Evolutionary conservation across 2,888 invertebrate species (phyloP).

Genomic region (Homarus gammarus): DNA sequence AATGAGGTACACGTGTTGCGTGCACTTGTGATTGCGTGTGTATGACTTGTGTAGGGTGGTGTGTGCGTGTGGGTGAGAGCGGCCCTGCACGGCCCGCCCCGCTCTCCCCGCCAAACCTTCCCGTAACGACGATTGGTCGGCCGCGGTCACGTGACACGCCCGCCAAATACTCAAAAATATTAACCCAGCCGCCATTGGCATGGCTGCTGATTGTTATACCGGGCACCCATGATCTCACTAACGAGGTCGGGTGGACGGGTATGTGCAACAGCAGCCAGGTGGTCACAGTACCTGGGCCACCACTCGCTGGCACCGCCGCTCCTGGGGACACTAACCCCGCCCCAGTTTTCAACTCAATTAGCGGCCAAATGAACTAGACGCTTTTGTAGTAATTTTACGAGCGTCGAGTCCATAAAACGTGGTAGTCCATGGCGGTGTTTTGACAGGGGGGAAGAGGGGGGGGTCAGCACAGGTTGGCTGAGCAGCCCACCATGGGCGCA

Average conservation of each 20-base stretch:
- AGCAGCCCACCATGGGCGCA: neutral
- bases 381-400: slow-evolving; percentile 48
- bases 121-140: slow-evolving; percentile 67
- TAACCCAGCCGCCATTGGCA: slow-evolving; percentile 58
- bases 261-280: slow-evolving; percentile 20
- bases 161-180: slow-evolving; percentile 71
- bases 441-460: slow-evolving; percentile 22
- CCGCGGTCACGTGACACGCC: slow-evolving; percentile 64
- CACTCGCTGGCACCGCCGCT: neutral
- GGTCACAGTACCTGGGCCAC: neutral
- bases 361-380: slow-evolving; percentile 32
- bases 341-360: slow-evolving; percentile 47
- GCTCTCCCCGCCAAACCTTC: slow-evolving; percentile 37
- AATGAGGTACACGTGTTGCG: slow-evolving; percentile 1
- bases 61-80: slow-evolving; percentile 24
- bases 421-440: slow-evolving; percentile 39
- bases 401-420: slow-evolving; percentile 41
- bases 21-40: slow-evolving; percentile 25
- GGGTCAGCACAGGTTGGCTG: too few relatives aligned
- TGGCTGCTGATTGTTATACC: slow-evolving; percentile 49
- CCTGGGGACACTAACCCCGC: neutral
- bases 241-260: slow-evolving; percentile 37
- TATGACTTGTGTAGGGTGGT: neutral
- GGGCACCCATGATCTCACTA: slow-evolving; percentile 23
- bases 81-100: slow-evolving; percentile 27